Evolutionary conservation across 2,113 vertebrate genomes (phyloP).

Genomic region (Lophotis ruficrista): DNA sequence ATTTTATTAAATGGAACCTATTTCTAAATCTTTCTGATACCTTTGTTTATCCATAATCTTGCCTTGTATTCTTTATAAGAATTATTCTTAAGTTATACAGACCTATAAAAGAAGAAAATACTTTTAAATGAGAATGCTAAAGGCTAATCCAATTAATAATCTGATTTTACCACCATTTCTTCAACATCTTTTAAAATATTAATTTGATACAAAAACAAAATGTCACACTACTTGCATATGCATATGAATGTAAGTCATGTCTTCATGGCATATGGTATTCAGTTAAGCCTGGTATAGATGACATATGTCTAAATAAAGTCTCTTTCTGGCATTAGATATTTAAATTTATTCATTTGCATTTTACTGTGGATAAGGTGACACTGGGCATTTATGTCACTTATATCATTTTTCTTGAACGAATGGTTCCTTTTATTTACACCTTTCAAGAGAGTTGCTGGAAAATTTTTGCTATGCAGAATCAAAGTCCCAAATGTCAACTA

Average conservation of each 20-base stretch:
- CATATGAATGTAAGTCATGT: not conserved
- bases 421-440: not conserved
- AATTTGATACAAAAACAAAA: not conserved
- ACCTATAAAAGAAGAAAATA: not conserved
- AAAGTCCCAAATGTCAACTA: not conserved
- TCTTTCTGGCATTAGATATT: constrained; percentile 13
- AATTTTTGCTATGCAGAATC: not conserved
- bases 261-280: constrained; percentile 21
- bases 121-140: not conserved
- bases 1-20: not conserved
- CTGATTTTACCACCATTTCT: not conserved
- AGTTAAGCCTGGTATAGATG: not conserved
- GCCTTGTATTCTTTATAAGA: not conserved
- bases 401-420: not conserved
- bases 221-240: not conserved
- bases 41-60: not conserved
- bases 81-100: not conserved
- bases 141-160: not conserved
- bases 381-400: not conserved
- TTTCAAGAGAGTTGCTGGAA: not conserved
- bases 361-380: not conserved
- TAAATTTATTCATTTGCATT: constrained; percentile 9
- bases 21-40: not conserved
- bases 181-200: constrained; percentile 6
- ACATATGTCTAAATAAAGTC: constrained; percentile 12